A percentile compares a stretch with the other conserved stretches of the same genome.
phyloP scores from a whole-genome alignment of 2,113 vertebrate species.

The Zingel zingel region DNA sequence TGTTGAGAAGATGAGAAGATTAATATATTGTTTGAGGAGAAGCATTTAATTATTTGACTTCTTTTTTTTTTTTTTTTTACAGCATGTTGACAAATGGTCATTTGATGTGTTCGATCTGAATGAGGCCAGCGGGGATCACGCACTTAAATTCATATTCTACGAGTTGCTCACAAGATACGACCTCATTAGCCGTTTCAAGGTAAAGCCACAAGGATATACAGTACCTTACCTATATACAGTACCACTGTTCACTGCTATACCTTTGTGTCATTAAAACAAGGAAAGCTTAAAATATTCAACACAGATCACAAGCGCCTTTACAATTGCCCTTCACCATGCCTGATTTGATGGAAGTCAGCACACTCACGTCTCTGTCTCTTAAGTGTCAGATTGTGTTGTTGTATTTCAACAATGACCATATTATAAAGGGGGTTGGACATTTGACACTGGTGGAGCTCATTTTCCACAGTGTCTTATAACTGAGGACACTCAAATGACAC shows the following conservation, averaged over 20 bases:
- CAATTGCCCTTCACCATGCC: background rate
- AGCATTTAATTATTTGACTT: background rate
- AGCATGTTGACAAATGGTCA: slow-evolving; percentile 97
- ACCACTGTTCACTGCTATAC: background rate
- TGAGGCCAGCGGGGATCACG: slow-evolving; percentile 94
- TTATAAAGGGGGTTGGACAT: slow-evolving; percentile 11
- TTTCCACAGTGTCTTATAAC: slow-evolving; percentile 16
- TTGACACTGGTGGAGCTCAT: slow-evolving; percentile 28
- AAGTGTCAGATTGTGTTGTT: slow-evolving; percentile 17
- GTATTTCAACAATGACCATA: slow-evolving; percentile 31
- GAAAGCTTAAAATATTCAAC: background rate
- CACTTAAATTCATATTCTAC: slow-evolving; percentile 98
- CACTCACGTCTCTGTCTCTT: background rate
- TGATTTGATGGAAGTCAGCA: slow-evolving; percentile 11
- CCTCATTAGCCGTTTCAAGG: slow-evolving; percentile 98
- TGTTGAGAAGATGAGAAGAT: background rate
- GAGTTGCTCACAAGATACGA: slow-evolving; percentile 98
- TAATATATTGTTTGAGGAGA: background rate
- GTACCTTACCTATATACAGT: background rate
- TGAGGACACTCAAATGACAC: slow-evolving; percentile 54
- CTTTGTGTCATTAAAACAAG: slow-evolving; percentile 22
- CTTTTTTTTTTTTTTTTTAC: slow-evolving; percentile 40
- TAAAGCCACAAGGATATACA: slow-evolving; percentile 69
- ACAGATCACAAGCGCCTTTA: slow-evolving; percentile 5
- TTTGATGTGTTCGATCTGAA: slow-evolving; percentile 98